Conservation (phyloP, 2,888 invertebrate genomes). For the Cephus spinipes region DNA sequence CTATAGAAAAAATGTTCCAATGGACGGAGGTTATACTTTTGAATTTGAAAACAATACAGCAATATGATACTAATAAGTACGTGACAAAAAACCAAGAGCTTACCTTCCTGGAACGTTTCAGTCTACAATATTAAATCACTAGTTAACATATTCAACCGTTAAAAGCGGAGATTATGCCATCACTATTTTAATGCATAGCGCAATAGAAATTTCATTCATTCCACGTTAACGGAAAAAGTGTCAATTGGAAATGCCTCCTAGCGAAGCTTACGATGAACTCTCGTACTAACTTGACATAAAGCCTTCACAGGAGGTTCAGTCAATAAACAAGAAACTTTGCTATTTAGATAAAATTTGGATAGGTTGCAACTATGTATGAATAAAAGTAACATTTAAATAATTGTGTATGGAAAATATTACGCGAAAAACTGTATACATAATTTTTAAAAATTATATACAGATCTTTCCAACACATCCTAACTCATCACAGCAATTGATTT, state of each 20-base stretch:
- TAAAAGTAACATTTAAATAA: neutral
- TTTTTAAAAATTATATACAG: too few relatives aligned
- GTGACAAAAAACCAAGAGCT: neutral
- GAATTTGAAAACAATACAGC: neutral
- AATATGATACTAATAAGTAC: neutral
- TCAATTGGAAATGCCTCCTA: slow-evolving; percentile 27
- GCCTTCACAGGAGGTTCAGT: neutral
- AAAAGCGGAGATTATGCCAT: slow-evolving; percentile 11
- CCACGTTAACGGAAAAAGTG: slow-evolving; percentile 35
- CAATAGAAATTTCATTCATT: slow-evolving; percentile 24
- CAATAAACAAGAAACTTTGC: neutral
- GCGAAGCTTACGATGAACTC: neutral
- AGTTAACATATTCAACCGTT: slow-evolving; percentile 9
- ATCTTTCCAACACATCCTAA: too few relatives aligned
- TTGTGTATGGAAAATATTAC: neutral
- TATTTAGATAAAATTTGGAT: neutral
- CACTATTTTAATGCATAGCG: slow-evolving; percentile 15
- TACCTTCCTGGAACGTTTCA: slow-evolving; percentile 4
- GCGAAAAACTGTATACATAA: neutral
- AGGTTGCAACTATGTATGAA: neutral
- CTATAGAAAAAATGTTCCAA: neutral
- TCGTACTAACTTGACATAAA: neutral
- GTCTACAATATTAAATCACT: neutral
- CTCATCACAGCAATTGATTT: too few relatives aligned
- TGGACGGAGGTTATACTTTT: slow-evolving; percentile 5